A percentile compares a stretch with the other conserved stretches of the same genome.
Conservation (phyloP, 2,797 vertebrate species). For the Pseudochaenichthys georgianus region DNA sequence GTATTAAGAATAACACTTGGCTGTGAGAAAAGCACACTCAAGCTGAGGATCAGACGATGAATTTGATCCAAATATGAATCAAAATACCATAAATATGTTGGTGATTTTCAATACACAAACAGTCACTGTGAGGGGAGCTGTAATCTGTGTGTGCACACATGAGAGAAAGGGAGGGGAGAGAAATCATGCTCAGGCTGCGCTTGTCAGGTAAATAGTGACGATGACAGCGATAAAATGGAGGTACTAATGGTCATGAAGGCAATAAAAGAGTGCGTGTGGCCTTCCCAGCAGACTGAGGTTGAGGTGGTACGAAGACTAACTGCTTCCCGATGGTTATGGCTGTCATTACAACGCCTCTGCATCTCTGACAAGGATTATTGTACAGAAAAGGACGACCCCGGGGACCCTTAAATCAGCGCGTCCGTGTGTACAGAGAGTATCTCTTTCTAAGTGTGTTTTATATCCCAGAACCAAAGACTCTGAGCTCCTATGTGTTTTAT, state of each 20-base stretch:
- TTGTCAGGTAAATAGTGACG: slow-evolving; percentile 74
- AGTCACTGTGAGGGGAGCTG: not conserved
- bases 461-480: slow-evolving; percentile 65
- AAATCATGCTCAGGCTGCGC: slow-evolving; percentile 59
- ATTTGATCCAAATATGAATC: slow-evolving; percentile 15
- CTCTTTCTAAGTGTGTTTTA: slow-evolving; percentile 63
- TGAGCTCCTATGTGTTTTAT: slow-evolving; percentile 60
- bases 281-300: slow-evolving; percentile 62
- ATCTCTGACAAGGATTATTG: slow-evolving; percentile 79
- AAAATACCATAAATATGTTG: slow-evolving; percentile 8
- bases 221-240: slow-evolving; percentile 68
- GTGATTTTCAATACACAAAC: not conserved
- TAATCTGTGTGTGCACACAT: not conserved
- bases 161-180: not conserved
- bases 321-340: slow-evolving; percentile 72
- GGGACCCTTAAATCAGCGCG: slow-evolving; percentile 59
- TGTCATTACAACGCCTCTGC: slow-evolving; percentile 74
- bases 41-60: not conserved
- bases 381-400: slow-evolving; percentile 65
- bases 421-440: slow-evolving; percentile 40
- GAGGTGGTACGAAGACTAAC: slow-evolving; percentile 66
- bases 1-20: not conserved
- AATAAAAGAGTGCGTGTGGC: slow-evolving; percentile 71
- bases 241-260: slow-evolving; percentile 74
- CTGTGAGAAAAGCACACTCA: not conserved